Evolutionary conservation across 2,888 invertebrate genomes (phyloP), one percentile per base, ranked within the genome.

Genomic region (Syrista parreyssii): DNA sequence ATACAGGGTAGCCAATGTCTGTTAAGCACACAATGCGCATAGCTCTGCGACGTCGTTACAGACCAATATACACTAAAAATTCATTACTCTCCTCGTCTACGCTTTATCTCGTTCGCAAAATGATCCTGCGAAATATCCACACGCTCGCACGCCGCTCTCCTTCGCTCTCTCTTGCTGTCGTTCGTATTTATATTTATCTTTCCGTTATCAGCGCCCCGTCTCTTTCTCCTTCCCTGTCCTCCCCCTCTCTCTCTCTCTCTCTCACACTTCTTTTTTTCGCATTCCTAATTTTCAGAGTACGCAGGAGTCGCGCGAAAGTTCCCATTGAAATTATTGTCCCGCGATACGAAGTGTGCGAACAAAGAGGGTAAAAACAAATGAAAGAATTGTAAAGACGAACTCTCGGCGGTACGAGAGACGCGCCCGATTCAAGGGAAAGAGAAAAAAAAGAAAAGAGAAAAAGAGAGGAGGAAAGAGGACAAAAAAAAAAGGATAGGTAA

Each of bases 1-100:
- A 89, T 90, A 91, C 91, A 91, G 86, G 88, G 85, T 88, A 88
- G 87, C 88, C 83, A 84, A 86, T 88, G 86, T 87, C 86, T 85
- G 87, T 86, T 86, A 90, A 90, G 88, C 88, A 88, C 87, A 88
- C 88, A 87, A 88, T 85, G 84, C 80, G 79, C 83, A 82, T 81
- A 82, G 85, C 86, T 87, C 82, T 83, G 85, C 83, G 83, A 87
- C 84, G 87, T 86, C 83, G 82, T 86, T 83, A 85, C 82, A 86
- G 82, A 88, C 87, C 82, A 85, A 87, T 84, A 85, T 86, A 87
- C 85, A 40, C 40, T 40, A 40, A 40, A 40, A 86, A 81, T 82
- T 82, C 82, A 86, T 84, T 79, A 86, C 84, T 87, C 85, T 69
- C 30, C 32, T 69, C 77, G 86, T 81, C 83, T 85, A 86, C 15